A percentile compares a stretch with the other conserved stretches of the same genome.
These are phyloP conservation scores for Mercenaria mercenaria DNA, from an alignment of 1,140 invertebrate genomes.

Conservation along the genomic window DNA sequence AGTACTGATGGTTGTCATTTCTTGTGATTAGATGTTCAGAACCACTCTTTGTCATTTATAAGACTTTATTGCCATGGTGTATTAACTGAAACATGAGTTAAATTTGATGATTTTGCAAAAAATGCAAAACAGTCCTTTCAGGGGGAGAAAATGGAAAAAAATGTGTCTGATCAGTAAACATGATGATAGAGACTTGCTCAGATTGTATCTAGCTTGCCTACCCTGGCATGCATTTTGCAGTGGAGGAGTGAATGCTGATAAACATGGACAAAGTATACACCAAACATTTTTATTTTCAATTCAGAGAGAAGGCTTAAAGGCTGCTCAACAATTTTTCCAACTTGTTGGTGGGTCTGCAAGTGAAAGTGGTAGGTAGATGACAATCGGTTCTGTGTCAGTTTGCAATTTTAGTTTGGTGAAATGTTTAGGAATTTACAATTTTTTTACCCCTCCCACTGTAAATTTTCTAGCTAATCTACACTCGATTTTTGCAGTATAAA, in stretches of 20 bases:
- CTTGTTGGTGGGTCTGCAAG: constrained; percentile 62
- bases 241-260: constrained; percentile 1
- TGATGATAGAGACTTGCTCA: background rate
- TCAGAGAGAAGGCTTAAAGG: constrained; percentile 64
- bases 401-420: constrained; percentile 32
- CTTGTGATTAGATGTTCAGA: too few species aligned
- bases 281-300: constrained; percentile 49
- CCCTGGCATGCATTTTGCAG: background rate
- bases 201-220: background rate
- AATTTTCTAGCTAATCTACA: background rate
- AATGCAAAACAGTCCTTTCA: too few species aligned
- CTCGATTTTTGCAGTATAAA: background rate
- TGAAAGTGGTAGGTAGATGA: constrained; percentile 63
- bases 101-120: too few species aligned
- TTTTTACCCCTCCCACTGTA: background rate
- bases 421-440: background rate
- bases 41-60: too few species aligned
- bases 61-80: too few species aligned
- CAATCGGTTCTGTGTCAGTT: background rate
- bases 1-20: too few species aligned
- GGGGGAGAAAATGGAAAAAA: too few species aligned
- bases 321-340: constrained; percentile 65
- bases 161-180: too few species aligned
- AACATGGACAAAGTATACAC: constrained; percentile 41
- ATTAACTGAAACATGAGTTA: too few species aligned